Evolutionary conservation across 2,113 vertebrate genomes (phyloP), one percentile per base, ranked within the genome.

Genomic region (Coracopsis vasa): DNA sequence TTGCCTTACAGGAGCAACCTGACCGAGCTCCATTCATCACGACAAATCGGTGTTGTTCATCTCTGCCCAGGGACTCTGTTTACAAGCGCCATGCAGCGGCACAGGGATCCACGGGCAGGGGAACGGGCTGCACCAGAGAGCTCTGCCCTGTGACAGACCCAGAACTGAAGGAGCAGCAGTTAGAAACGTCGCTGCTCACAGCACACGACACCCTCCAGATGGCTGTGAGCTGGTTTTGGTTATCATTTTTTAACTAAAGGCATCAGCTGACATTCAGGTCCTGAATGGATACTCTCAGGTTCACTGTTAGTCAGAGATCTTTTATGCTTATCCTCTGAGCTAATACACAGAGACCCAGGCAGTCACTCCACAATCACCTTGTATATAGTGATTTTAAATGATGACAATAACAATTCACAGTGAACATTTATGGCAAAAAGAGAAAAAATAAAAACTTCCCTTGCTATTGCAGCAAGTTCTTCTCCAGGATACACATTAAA

Each of bases 11-110:
- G 86, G 91, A 97, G 92, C 67, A 65, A 80, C 78, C 65, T 94
- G 92, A 94, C 79, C 39, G 64, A 96, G 96, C 71, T 79, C 60
- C 94, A 92, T 91, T 54, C 95, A 93, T 95, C 96, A 88, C 1
- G 25, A 88, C 90, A 94, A 86, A 97, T 88, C 86, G 45, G 80
- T 9, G 82, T 87, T 51, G 82, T 9, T 72, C 33, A 74, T 94
- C 95, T 93, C 88, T 83, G 94, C 54, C 61, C 51, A 7, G 80
- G 24, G 47, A 78, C 65, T 80, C 31, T 35, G 79, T 77, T 69
- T 85, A 66, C 83, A 35, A 80, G 95, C 90, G 72, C 77, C 39
- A 47, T 10, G 61, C 73, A 16, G 90, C 21, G 8, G 84, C 88
- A 33, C 48, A 33, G 39, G 7, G 92, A 71, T 75, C 90, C 6